Percentiles rank a stretch among this genome's conserved stretches.
Evolutionary conservation across 2,888 invertebrate genomes (phyloP).

Genomic region (Portevinia maculata): DNA sequence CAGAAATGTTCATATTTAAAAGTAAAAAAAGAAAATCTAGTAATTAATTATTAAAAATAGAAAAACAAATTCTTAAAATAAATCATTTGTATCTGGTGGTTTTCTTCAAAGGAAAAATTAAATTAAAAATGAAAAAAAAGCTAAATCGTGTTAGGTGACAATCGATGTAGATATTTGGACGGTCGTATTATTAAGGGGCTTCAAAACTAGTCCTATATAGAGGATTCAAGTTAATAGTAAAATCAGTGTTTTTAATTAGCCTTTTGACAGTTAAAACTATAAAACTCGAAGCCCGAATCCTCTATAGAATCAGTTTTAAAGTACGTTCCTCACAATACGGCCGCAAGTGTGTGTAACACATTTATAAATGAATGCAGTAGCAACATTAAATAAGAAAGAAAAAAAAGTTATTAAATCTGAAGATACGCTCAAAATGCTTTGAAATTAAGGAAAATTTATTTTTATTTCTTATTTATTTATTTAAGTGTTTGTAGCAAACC

Average conservation of each 20-base stretch:
- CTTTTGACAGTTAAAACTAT: too few relatives aligned
- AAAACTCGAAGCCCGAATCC: too few relatives aligned
- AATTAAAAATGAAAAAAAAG: constrained; percentile 33
- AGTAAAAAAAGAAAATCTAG: constrained; percentile 25
- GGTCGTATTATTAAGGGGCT: too few relatives aligned
- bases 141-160: constrained; percentile 17
- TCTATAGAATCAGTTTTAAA: too few relatives aligned
- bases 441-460: constrained; percentile 66
- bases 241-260: too few relatives aligned
- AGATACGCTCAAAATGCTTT: constrained; percentile 68
- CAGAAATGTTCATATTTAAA: constrained; percentile 40
- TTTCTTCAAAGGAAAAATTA: constrained; percentile 31
- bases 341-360: too few relatives aligned
- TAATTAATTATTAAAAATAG: constrained; percentile 31
- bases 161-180: constrained; percentile 25
- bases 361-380: background rate
- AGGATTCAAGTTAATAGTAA: too few relatives aligned
- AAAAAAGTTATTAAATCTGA: constrained; percentile 46
- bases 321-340: too few relatives aligned
- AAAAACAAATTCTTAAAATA: constrained; percentile 44
- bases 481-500: constrained; percentile 45
- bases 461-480: constrained; percentile 17
- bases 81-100: constrained; percentile 53
- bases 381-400: constrained; percentile 25
- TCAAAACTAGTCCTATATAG: too few relatives aligned